A percentile compares a stretch with the other conserved stretches of the same genome.
Conservation (phyloP, 2,888 invertebrate genomes). For the Tetheella fluctuosa region DNA sequence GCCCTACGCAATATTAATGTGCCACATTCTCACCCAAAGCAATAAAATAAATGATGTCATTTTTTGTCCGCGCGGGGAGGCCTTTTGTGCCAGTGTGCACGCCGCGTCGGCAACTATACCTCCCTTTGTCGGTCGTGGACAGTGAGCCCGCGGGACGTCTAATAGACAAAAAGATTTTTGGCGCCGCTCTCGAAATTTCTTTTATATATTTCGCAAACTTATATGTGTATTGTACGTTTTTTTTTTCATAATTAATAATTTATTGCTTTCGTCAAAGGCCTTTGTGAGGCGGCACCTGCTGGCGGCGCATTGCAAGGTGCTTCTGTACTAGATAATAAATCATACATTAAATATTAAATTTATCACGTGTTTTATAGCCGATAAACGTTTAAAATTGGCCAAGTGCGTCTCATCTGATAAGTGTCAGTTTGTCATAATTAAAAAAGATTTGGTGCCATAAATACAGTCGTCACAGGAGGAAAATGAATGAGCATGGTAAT, state of each 20-base stretch:
- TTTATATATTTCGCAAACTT: slow-evolving; percentile 60
- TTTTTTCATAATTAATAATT: slow-evolving; percentile 83
- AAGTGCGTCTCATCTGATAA: background rate
- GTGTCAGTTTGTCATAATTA: background rate
- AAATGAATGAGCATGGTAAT: background rate
- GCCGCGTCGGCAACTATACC: slow-evolving; percentile 66
- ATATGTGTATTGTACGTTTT: slow-evolving; percentile 63
- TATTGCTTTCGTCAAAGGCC: slow-evolving; percentile 73
- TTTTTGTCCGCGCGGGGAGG: slow-evolving; percentile 78
- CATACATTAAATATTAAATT: slow-evolving; percentile 25
- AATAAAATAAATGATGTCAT: slow-evolving; percentile 84
- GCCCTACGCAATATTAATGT: slow-evolving; percentile 80
- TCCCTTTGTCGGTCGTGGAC: slow-evolving; percentile 62
- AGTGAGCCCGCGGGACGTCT: slow-evolving; percentile 70
- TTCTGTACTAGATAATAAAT: slow-evolving; percentile 72
- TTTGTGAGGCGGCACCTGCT: slow-evolving; percentile 72
- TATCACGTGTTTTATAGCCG: slow-evolving; percentile 8
- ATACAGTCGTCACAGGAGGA: background rate
- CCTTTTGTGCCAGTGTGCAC: slow-evolving; percentile 69
- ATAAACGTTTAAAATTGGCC: background rate
- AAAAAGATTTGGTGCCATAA: background rate
- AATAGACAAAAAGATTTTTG: slow-evolving; percentile 76
- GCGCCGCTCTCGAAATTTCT: slow-evolving; percentile 74
- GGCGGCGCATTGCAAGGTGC: slow-evolving; percentile 64
- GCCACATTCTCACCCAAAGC: slow-evolving; percentile 79